Conservation (phyloP, 1,140 invertebrate species). For the Drosophila nigromelanica region DNA sequence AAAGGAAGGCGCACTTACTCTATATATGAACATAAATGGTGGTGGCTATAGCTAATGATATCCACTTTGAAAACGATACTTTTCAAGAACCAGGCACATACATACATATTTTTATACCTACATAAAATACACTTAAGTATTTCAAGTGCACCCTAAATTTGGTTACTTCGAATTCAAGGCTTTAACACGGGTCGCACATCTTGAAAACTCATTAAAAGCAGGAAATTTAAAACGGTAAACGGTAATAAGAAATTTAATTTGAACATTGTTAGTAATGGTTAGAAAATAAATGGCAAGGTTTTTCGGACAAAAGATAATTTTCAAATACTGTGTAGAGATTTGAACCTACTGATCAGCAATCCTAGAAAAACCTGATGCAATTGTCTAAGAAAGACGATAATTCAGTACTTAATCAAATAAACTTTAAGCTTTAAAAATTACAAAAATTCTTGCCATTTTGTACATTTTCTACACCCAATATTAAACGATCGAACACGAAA, state of each 20-base stretch:
- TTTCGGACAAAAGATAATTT: too few species aligned
- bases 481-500: too few species aligned
- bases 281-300: not conserved
- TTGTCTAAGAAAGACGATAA: too few species aligned
- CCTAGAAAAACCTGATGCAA: too few species aligned
- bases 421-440: too few species aligned
- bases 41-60: constrained; percentile 17
- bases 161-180: not conserved
- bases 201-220: not conserved
- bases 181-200: not conserved
- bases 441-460: too few species aligned
- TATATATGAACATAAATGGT: constrained; percentile 3
- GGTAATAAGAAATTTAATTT: not conserved
- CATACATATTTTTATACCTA: not conserved
- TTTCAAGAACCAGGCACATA: not conserved
- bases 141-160: not conserved
- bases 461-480: too few species aligned
- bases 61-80: constrained; percentile 11
- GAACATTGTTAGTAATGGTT: not conserved
- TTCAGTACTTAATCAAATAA: too few species aligned
- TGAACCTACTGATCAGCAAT: too few species aligned
- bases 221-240: constrained; percentile 1
- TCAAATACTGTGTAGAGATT: too few species aligned
- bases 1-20: not conserved
- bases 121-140: not conserved